Percentiles rank a stretch among this genome's conserved stretches.
Evolutionary conservation across 2,888 invertebrate genomes (phyloP).

Genomic region (Macaria liturata): DNA sequence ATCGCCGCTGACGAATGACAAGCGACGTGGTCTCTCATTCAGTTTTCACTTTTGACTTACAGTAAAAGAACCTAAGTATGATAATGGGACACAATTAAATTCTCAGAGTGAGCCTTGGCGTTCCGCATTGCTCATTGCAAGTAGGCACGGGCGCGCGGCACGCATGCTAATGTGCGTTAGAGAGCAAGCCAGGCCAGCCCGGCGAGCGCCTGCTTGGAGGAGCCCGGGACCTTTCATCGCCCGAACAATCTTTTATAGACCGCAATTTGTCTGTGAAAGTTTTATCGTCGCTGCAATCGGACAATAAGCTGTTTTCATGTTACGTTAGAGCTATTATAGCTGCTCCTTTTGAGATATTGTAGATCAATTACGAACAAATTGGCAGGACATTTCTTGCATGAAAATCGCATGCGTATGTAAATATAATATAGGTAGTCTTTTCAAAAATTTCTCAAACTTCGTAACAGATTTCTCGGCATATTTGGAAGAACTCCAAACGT

Average conservation of each 20-base stretch:
- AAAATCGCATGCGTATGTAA: background rate
- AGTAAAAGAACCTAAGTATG: slow-evolving; percentile 83
- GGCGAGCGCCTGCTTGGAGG: slow-evolving; percentile 56
- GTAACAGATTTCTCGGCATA: slow-evolving; percentile 10
- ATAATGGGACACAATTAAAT: slow-evolving; percentile 83
- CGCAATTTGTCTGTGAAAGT: slow-evolving; percentile 71
- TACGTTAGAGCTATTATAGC: slow-evolving; percentile 17
- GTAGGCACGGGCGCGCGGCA: slow-evolving; percentile 62
- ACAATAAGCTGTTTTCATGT: slow-evolving; percentile 38
- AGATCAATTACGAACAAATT: slow-evolving; percentile 9
- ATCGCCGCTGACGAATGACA: slow-evolving; percentile 77
- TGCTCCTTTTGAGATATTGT: slow-evolving; percentile 17
- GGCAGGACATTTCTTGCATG: slow-evolving; percentile 1
- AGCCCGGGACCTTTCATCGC: slow-evolving; percentile 65
- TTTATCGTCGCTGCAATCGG: slow-evolving; percentile 48
- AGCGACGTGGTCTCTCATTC: slow-evolving; percentile 64
- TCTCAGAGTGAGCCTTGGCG: slow-evolving; percentile 75
- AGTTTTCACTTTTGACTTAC: slow-evolving; percentile 83
- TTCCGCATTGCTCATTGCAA: slow-evolving; percentile 81
- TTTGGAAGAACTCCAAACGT: slow-evolving; percentile 41
- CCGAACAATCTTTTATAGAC: slow-evolving; percentile 68
- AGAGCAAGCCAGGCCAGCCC: slow-evolving; percentile 42
- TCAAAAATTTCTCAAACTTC: slow-evolving; percentile 1
- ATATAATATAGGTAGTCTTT: background rate
- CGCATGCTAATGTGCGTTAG: slow-evolving; percentile 69